phyloP scores from a whole-genome alignment of 1,140 invertebrate species.

The Sinella curviseta region DNA sequence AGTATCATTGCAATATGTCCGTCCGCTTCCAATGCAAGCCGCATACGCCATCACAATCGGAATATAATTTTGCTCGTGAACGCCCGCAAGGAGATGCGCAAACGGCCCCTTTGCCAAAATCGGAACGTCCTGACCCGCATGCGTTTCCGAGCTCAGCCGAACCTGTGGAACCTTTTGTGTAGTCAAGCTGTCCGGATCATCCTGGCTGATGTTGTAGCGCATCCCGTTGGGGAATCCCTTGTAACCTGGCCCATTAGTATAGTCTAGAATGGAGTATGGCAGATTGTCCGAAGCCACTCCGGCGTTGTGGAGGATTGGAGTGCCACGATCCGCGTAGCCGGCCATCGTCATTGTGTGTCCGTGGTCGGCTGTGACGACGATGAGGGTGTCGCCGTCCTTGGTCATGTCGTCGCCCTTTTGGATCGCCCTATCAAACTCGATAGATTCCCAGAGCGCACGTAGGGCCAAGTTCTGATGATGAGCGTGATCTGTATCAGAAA shows the following conservation, averaged over 20 bases:
- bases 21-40: slow-evolving; percentile 62
- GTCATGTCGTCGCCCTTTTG: slow-evolving; percentile 63
- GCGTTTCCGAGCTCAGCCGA: slow-evolving; percentile 62
- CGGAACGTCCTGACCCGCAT: slow-evolving; percentile 71
- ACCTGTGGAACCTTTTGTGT: slow-evolving; percentile 56
- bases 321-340: slow-evolving; percentile 16
- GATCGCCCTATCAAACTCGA: slow-evolving; percentile 60
- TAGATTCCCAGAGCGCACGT: slow-evolving; percentile 74
- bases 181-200: slow-evolving; percentile 3
- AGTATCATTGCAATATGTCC: neutral
- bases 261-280: slow-evolving; percentile 60
- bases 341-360: slow-evolving; percentile 69
- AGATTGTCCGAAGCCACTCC: slow-evolving; percentile 69
- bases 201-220: neutral
- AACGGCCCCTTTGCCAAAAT: no score
- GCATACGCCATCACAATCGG: no score
- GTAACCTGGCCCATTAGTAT: neutral
- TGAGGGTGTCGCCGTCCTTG: slow-evolving; percentile 69
- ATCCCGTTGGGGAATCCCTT: neutral
- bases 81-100: no score
- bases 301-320: slow-evolving; percentile 50
- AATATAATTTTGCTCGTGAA: no score
- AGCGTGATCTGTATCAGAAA: slow-evolving; percentile 82
- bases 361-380: slow-evolving; percentile 78
- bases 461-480: slow-evolving; percentile 68